phyloP scores from a whole-genome alignment of 2,113 vertebrate species.

The Piprites chloris region DNA sequence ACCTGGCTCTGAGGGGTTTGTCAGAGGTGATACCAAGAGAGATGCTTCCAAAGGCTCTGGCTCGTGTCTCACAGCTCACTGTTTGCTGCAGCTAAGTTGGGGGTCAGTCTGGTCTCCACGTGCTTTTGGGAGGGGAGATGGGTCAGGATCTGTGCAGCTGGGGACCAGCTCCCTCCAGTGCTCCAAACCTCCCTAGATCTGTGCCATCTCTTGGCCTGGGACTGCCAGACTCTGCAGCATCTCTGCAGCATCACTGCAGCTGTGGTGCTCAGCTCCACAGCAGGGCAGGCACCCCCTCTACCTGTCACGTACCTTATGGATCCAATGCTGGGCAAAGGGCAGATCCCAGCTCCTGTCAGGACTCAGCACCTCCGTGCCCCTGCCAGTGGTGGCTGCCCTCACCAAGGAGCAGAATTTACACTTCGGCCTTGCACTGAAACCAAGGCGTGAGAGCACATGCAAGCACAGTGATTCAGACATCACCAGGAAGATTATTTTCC shows the following conservation, averaged over 20 bases:
- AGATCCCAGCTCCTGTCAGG: neutral
- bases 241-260: neutral
- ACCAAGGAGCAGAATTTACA: neutral
- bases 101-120: neutral
- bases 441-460: conserved; percentile 21
- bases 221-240: neutral
- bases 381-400: neutral
- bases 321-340: neutral
- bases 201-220: neutral
- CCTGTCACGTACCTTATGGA: neutral
- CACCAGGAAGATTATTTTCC: conserved; percentile 43
- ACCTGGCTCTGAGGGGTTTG: neutral
- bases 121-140: neutral
- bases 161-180: neutral
- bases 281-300: neutral
- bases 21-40: neutral
- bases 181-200: neutral
- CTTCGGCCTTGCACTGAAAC: neutral
- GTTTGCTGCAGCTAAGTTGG: fast-evolving
- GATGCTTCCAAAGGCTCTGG: neutral
- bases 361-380: neutral
- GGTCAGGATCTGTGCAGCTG: neutral
- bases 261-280: neutral
- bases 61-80: neutral
- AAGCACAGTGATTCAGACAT: conserved; percentile 5